These are phyloP conservation scores for Atta colombica DNA, from an alignment of 1,140 invertebrate genomes.

Conservation along the genomic window DNA sequence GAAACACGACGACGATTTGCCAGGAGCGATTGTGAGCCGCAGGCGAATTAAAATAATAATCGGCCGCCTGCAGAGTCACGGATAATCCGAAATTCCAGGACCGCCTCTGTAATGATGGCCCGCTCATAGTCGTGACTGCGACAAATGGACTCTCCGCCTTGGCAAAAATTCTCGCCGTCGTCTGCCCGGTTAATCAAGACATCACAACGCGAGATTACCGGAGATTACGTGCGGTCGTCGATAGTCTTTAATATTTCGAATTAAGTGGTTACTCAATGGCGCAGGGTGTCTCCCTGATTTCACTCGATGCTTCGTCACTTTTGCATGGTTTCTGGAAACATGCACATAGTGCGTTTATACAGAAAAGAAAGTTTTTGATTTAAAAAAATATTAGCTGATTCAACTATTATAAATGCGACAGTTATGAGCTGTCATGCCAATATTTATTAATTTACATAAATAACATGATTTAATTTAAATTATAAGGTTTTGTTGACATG, in stretches of 20 bases:
- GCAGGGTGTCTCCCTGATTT: constrained; percentile 34
- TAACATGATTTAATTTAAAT: too few species aligned
- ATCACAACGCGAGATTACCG: constrained; percentile 43
- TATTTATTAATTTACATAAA: too few species aligned
- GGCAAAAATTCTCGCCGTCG: constrained; percentile 29
- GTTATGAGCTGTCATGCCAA: too few species aligned
- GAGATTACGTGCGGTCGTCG: constrained; percentile 27
- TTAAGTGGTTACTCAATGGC: constrained; percentile 36
- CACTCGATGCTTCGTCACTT: not conserved
- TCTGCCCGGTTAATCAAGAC: constrained; percentile 40
- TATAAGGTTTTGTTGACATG: too few species aligned
- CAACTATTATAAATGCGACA: too few species aligned
- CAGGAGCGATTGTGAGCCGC: constrained; percentile 3
- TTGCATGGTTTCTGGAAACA: not conserved
- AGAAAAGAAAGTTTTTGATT: too few species aligned
- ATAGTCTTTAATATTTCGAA: constrained; percentile 51
- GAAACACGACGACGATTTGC: constrained; percentile 9
- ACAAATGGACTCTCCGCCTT: constrained; percentile 48
- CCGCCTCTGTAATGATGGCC: constrained; percentile 47
- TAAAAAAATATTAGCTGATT: too few species aligned
- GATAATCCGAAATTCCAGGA: constrained; percentile 47
- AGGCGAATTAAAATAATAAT: constrained; percentile 58
- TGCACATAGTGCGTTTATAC: not conserved
- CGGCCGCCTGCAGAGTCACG: constrained; percentile 1
- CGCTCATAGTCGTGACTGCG: constrained; percentile 53